Evolutionary conservation across 1,140 invertebrate species (phyloP), one percentile per base, ranked within the genome.

Genomic region (Aphaenogaster floridana): DNA sequence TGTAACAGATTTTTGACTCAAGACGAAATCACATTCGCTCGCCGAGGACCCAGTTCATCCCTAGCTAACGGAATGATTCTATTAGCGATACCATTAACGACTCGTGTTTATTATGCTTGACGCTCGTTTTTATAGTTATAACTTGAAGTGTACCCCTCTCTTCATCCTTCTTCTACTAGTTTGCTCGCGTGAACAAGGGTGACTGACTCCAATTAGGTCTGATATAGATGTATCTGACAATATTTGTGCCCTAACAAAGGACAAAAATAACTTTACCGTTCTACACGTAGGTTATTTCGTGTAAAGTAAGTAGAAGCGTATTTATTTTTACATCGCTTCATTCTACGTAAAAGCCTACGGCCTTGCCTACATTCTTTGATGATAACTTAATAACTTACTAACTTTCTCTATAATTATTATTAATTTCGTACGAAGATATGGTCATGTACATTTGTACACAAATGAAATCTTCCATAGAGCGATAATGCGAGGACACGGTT

Each of bases 81-180:
- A 94, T 95, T 94, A 94, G 92, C 92, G 92, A 93, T 94, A 93
- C 91, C 92, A 94, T 94, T 93, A 93, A 94, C 93, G 91, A 92
- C 92, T 91, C 85, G 88, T 86, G 89, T 94, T 95, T 94, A 94
- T 94, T 94, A 93, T 94, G 88, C 93, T 91, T 86, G 84, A 90
- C 90, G 91, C 86, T 89, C 85, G 86, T 71, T 92, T 94, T 94
- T 93, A 94, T 94, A 93, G 93, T 93, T 94, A 93, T 90, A 94
- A 93, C 91, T 92, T 86, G 85, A 90, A 87, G 89, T 88, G 89
- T 69, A 86, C 86, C 74, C 72, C 87, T 74, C 87, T 80, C 68
- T 64, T 21, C 34, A 39, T 69, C 21, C 80, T 87, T 42, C 61
- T 64, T 64, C 59, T 28, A 59, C 71, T 59, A 87, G 63, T 88